phyloP scores from a whole-genome alignment of 2,797 vertebrate genomes.

The Leuciscus waleckii region DNA sequence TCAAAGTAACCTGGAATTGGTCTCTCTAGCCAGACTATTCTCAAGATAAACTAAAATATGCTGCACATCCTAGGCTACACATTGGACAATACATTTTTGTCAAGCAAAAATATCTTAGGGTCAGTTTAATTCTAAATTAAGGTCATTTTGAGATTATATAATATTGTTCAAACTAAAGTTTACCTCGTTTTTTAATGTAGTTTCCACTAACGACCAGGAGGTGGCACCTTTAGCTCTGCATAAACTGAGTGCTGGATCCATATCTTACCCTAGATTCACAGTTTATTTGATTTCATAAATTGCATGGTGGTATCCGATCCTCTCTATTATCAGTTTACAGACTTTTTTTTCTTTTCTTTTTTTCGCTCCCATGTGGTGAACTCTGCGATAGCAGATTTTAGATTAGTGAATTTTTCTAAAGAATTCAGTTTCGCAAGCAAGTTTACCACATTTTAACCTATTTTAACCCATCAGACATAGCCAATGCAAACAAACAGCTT shows the following conservation, averaged over 20 bases:
- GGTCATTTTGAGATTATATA: not conserved
- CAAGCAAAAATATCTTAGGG: conserved; percentile 41
- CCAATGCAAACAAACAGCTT: conserved; percentile 42
- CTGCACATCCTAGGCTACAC: not conserved
- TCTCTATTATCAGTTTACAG: conserved; percentile 26
- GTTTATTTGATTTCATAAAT: conserved; percentile 44
- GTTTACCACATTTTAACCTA: not conserved
- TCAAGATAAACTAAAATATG: not conserved
- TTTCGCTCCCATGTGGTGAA: conserved; percentile 14
- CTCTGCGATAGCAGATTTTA: conserved; percentile 25
- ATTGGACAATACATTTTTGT: not conserved
- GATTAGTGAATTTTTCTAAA: conserved; percentile 17
- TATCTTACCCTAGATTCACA: conserved; percentile 9
- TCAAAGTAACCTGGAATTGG: not conserved
- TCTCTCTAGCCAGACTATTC: not conserved
- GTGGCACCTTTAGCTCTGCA: conserved; percentile 77
- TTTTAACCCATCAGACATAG: conserved; percentile 2
- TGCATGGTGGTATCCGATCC: conserved; percentile 25
- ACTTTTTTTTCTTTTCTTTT: not conserved
- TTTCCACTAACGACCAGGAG: conserved; percentile 67
- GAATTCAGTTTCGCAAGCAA: conserved; percentile 20
- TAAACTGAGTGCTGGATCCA: conserved; percentile 39
- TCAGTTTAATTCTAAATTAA: not conserved
- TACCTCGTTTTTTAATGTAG: not conserved
- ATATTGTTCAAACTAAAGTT: not conserved